These are phyloP conservation scores for Escarpia spicata DNA, from an alignment of 2,888 invertebrate species.

Conservation along the genomic window DNA sequence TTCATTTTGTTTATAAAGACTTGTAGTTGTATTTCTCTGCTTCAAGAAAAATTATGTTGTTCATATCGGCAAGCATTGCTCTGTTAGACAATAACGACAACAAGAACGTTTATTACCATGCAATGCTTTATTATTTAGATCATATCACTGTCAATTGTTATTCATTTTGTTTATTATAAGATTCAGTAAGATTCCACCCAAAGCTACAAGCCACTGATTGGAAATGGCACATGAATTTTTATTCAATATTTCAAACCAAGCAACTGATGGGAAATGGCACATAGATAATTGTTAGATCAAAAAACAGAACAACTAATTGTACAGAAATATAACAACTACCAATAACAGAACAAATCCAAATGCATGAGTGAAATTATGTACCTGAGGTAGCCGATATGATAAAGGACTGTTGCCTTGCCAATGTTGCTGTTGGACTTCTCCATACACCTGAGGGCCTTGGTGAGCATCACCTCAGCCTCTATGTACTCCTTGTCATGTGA, in stretches of 20 bases:
- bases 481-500: slow-evolving; percentile 46
- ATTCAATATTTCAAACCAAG: too few relatives aligned
- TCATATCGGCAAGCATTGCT: slow-evolving; percentile 41
- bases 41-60: slow-evolving; percentile 47
- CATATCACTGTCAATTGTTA: not conserved
- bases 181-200: not conserved
- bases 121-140: too few relatives aligned
- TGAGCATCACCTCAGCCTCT: slow-evolving; percentile 52
- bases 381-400: slow-evolving; percentile 51
- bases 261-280: too few relatives aligned
- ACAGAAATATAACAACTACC: not conserved
- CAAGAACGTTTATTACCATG: not conserved
- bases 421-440: slow-evolving; percentile 44
- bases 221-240: too few relatives aligned
- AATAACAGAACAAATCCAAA: not conserved
- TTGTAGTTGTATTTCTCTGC: slow-evolving; percentile 53
- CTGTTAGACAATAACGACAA: not conserved
- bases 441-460: slow-evolving; percentile 50
- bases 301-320: not conserved
- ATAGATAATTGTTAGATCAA: not conserved
- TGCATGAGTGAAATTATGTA: slow-evolving; percentile 30
- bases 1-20: slow-evolving; percentile 34
- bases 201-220: not conserved
- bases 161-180: not conserved
- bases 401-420: slow-evolving; percentile 46